A percentile compares a stretch with the other conserved stretches of the same genome.
These are phyloP conservation scores for Pachliopta kotzebuea DNA, from an alignment of 2,888 invertebrate species.

Conservation along the genomic window DNA sequence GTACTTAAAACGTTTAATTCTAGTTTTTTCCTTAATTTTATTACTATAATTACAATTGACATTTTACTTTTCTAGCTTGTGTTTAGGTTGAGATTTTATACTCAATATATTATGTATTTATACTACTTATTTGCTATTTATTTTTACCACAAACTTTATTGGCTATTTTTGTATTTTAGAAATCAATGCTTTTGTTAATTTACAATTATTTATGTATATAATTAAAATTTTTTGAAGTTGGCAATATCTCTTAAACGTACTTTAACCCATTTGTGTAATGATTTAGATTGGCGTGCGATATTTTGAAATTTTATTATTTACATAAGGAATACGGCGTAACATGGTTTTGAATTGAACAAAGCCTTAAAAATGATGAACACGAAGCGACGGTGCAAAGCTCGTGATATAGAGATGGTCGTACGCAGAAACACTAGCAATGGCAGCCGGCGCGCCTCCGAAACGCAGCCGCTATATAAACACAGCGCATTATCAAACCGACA, in stretches of 20 bases:
- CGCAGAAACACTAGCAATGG: constrained; percentile 53
- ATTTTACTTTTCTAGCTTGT: too few relatives aligned
- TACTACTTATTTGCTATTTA: too few relatives aligned
- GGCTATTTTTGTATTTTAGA: too few relatives aligned
- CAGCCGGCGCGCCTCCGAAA: constrained; percentile 49
- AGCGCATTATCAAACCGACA: constrained; percentile 59
- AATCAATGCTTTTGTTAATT: too few relatives aligned
- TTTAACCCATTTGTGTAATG: not conserved
- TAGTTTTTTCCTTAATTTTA: too few relatives aligned
- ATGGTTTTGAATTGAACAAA: constrained; percentile 20
- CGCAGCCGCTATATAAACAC: constrained; percentile 62
- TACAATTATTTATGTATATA: too few relatives aligned
- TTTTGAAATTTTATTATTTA: not conserved
- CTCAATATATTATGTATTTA: too few relatives aligned
- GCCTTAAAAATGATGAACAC: constrained; percentile 24
- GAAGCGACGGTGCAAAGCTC: constrained; percentile 25
- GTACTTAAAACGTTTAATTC: too few relatives aligned
- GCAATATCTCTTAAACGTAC: not conserved
- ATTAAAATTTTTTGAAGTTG: too few relatives aligned
- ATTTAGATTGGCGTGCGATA: not conserved
- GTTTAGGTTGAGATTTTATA: too few relatives aligned
- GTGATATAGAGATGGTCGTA: constrained; percentile 29
- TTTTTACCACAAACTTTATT: too few relatives aligned
- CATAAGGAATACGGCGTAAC: not conserved
- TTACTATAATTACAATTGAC: too few relatives aligned